Percentiles rank a stretch among this genome's conserved stretches.
These are phyloP conservation scores for Echiichthys vipera DNA, from an alignment of 2,797 vertebrate species.

Conservation along the genomic window DNA sequence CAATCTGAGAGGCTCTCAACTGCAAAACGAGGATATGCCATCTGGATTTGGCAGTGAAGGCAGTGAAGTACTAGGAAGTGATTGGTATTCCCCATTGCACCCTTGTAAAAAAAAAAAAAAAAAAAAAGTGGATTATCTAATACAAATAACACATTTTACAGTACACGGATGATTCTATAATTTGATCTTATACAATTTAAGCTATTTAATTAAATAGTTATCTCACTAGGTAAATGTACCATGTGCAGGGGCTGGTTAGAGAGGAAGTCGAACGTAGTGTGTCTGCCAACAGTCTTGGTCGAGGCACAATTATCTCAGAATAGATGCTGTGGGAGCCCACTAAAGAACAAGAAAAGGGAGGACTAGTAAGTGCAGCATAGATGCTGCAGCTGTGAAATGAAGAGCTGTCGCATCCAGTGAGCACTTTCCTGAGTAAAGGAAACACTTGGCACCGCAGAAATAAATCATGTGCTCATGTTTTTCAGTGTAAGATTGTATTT, in stretches of 20 bases:
- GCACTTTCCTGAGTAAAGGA: slow-evolving; percentile 78
- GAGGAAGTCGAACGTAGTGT: slow-evolving; percentile 54
- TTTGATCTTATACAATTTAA: slow-evolving; percentile 39
- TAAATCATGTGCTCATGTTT: slow-evolving; percentile 79
- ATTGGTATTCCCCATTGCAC: slow-evolving; percentile 44
- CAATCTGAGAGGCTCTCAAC: slow-evolving; percentile 64
- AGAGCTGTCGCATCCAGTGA: slow-evolving; percentile 80
- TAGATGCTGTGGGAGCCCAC: slow-evolving; percentile 68
- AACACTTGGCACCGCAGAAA: slow-evolving; percentile 82
- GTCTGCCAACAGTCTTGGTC: slow-evolving; percentile 71
- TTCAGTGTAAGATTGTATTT: slow-evolving; percentile 71
- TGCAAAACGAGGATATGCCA: slow-evolving; percentile 57
- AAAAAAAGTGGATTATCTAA: slow-evolving; percentile 40
- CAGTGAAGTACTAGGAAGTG: slow-evolving; percentile 40
- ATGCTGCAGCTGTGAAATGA: slow-evolving; percentile 83
- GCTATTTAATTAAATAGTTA: slow-evolving; percentile 62
- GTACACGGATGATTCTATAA: background rate
- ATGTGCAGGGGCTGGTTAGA: slow-evolving; percentile 48
- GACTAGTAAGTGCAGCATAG: slow-evolving; percentile 74
- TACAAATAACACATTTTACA: slow-evolving; percentile 4
- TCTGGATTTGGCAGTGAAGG: slow-evolving; percentile 62
- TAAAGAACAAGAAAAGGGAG: slow-evolving; percentile 72
- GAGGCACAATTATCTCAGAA: slow-evolving; percentile 72
- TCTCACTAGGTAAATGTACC: slow-evolving; percentile 52
- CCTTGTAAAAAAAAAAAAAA: no score